Evolutionary conservation across 2,888 invertebrate species (phyloP).

Genomic region (Dorcus parallelipipedus): DNA sequence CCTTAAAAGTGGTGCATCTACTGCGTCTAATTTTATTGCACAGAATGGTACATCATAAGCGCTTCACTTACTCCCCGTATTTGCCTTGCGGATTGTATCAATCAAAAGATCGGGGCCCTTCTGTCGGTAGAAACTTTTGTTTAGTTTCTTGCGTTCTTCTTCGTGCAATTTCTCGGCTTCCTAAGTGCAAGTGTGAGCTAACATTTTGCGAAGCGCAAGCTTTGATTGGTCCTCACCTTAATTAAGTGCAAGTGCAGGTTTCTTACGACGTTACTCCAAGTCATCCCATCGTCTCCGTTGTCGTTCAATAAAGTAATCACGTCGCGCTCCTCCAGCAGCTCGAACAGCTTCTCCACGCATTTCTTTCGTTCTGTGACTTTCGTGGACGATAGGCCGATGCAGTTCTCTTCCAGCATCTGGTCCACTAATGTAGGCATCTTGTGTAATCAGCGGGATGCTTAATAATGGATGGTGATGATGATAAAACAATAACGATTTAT

Average conservation of each 20-base stretch:
- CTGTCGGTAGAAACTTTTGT: constrained; percentile 36
- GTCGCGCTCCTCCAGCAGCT: constrained; percentile 48
- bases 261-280: constrained; percentile 51
- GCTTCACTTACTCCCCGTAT: constrained; percentile 43
- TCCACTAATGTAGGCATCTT: too few relatives aligned
- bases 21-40: too few relatives aligned
- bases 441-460: too few relatives aligned
- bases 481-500: too few relatives aligned
- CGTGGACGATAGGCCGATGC: constrained; percentile 29
- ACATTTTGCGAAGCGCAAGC: too few relatives aligned
- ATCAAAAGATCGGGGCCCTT: constrained; percentile 38
- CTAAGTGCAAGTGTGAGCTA: constrained; percentile 34
- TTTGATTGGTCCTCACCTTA: constrained; percentile 16
- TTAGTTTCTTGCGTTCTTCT: constrained; percentile 49
- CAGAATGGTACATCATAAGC: neutral
- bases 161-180: constrained; percentile 54
- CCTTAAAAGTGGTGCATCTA: too few relatives aligned
- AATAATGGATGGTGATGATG: too few relatives aligned
- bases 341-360: constrained; percentile 49
- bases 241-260: constrained; percentile 20
- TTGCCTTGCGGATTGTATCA: constrained; percentile 50
- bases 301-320: constrained; percentile 46
- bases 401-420: too few relatives aligned
- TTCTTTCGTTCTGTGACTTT: constrained; percentile 52
- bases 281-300: constrained; percentile 44